Evolutionary conservation across 2,888 invertebrate species (phyloP).

Genomic region (Chloroclystis v-ata): DNA sequence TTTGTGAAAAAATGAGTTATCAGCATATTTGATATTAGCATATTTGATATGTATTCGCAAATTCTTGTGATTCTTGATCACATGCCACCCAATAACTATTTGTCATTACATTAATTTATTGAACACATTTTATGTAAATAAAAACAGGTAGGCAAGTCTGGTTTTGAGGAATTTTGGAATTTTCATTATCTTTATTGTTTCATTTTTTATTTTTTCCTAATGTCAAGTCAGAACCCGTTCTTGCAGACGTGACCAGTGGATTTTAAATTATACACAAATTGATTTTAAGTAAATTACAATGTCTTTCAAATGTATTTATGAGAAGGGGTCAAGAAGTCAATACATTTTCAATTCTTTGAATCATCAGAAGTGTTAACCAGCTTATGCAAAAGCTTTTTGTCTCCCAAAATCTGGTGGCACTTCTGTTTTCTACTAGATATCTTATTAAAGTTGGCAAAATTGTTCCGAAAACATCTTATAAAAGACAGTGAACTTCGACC

Average conservation of each 20-base stretch:
- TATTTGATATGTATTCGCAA: too few species aligned
- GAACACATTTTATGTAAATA: slow-evolving; percentile 57
- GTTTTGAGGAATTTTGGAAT: slow-evolving; percentile 70
- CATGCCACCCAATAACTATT: slow-evolving; percentile 62
- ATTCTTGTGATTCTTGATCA: slow-evolving; percentile 46
- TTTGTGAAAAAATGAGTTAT: too few species aligned
- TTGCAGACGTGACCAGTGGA: slow-evolving; percentile 18
- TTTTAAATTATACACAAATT: slow-evolving; percentile 27
- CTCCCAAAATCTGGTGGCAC: too few species aligned
- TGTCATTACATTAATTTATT: slow-evolving; percentile 71
- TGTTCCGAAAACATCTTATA: too few species aligned
- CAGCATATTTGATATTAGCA: too few species aligned
- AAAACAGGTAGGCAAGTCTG: slow-evolving; percentile 52
- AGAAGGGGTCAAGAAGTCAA: slow-evolving; percentile 23
- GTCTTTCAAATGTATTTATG: slow-evolving; percentile 23
- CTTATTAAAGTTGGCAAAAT: too few species aligned
- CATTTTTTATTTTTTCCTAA: slow-evolving; percentile 48
- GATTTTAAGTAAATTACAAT: slow-evolving; percentile 21
- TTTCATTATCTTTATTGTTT: slow-evolving; percentile 68
- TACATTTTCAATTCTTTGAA: slow-evolving; percentile 17
- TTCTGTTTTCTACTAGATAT: too few species aligned
- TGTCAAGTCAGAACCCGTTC: slow-evolving; percentile 34
- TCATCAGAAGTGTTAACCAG: slow-evolving; percentile 17
- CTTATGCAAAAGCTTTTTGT: slow-evolving; percentile 11
- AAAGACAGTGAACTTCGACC: too few species aligned